phyloP scores from a whole-genome alignment of 2,113 vertebrate genomes.

The Rousettus leschenaultii region DNA sequence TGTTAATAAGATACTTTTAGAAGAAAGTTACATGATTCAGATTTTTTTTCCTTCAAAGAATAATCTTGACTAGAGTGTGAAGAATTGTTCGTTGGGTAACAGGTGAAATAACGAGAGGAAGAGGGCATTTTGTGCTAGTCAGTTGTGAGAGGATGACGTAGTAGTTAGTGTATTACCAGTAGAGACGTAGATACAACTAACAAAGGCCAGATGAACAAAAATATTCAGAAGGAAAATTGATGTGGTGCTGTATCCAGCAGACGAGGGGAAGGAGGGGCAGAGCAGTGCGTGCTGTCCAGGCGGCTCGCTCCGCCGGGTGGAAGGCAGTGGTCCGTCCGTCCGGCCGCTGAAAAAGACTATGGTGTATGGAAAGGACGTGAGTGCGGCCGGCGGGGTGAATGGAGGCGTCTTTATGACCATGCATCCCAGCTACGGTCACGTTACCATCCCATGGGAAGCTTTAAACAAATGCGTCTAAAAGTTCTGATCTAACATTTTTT shows the following conservation, averaged over 20 bases:
- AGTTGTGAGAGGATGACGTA: not conserved
- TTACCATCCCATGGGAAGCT: not conserved
- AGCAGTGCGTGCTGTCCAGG: fast-evolving
- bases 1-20: not conserved
- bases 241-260: not conserved
- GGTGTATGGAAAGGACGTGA: too few species aligned
- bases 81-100: not conserved
- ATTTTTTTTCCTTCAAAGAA: too few species aligned
- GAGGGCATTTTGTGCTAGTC: fast-evolving
- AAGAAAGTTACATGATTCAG: not conserved
- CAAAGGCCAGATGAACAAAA: not conserved
- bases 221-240: not conserved
- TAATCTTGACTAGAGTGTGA: not conserved
- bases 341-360: too few species aligned
- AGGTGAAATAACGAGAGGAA: too few species aligned
- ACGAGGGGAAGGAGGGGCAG: too few species aligned
- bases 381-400: fast-evolving
- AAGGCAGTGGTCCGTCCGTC: fast-evolving
- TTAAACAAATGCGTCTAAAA: not conserved
- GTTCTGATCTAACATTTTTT: not conserved
- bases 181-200: not conserved
- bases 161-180: fast-evolving
- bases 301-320: fast-evolving
- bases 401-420: fast-evolving
- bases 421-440: not conserved